These are phyloP conservation scores for Trypoxylon attenuatum DNA, from an alignment of 2,888 invertebrate genomes.

Conservation along the genomic window DNA sequence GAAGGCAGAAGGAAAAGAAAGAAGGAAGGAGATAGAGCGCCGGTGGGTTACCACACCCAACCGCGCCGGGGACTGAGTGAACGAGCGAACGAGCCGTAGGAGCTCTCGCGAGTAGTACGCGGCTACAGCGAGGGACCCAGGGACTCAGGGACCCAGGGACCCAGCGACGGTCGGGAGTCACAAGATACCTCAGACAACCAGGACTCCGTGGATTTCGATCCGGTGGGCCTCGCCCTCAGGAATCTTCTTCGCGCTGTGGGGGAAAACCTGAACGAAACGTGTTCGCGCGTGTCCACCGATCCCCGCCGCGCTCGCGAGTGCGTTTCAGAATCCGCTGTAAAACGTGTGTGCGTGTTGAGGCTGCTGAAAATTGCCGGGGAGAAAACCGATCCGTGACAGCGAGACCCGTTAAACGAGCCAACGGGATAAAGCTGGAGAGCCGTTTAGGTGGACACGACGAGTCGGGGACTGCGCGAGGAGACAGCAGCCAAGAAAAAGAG, in stretches of 20 bases:
- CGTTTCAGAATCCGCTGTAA: conserved; percentile 19
- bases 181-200: conserved; percentile 15
- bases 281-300: conserved; percentile 30
- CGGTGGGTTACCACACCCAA: conserved; percentile 74
- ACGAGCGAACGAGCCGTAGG: conserved; percentile 62
- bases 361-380: too few species aligned
- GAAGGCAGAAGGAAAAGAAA: conserved; percentile 6
- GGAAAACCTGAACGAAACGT: conserved; percentile 25
- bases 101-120: conserved; percentile 57
- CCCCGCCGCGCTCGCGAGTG: conserved; percentile 25
- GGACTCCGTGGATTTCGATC: conserved; percentile 32
- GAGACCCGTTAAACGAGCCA: too few species aligned
- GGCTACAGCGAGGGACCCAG: conserved; percentile 40
- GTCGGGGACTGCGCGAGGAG: too few species aligned
- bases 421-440: too few species aligned
- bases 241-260: conserved; percentile 19
- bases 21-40: conserved; percentile 53
- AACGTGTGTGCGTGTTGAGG: conserved; percentile 29
- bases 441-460: too few species aligned
- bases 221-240: conserved; percentile 35
- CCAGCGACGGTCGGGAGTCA: conserved; percentile 33
- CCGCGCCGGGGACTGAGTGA: conserved; percentile 60
- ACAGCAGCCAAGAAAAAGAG: too few species aligned
- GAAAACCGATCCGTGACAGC: too few species aligned
- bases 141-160: conserved; percentile 33